A percentile compares a stretch with the other conserved stretches of the same genome.
These are phyloP conservation scores for Heterotilapia buettikoferi DNA, from an alignment of 2,113 vertebrate species.

Conservation along the genomic window DNA sequence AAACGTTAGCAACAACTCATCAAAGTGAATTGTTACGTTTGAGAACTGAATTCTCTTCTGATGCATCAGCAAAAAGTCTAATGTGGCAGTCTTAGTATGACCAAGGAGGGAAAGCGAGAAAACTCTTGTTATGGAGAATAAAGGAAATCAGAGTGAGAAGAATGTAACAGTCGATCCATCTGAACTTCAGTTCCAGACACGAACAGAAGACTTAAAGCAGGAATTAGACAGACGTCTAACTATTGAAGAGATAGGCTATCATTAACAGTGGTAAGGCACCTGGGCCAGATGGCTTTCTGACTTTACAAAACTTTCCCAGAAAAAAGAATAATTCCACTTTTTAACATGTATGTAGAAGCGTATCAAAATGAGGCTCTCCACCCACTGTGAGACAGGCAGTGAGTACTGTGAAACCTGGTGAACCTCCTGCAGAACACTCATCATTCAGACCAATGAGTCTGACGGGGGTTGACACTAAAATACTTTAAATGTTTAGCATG, in stretches of 20 bases:
- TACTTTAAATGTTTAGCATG: too few species aligned
- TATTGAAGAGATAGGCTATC: background rate
- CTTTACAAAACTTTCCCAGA: rapidly evolving
- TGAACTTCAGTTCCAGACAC: background rate
- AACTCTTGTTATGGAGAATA: background rate
- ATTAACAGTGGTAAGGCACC: too few species aligned
- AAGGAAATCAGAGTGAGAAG: background rate
- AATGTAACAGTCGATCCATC: background rate
- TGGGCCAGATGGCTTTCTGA: too few species aligned
- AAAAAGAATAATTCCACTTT: rapidly evolving
- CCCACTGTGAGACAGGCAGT: too few species aligned
- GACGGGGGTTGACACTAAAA: too few species aligned
- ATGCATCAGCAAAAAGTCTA: background rate
- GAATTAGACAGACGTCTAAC: background rate
- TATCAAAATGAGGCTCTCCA: too few species aligned
- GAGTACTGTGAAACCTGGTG: too few species aligned
- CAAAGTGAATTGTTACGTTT: background rate
- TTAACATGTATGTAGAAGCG: too few species aligned
- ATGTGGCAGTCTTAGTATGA: background rate
- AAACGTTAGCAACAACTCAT: background rate
- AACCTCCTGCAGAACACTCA: too few species aligned
- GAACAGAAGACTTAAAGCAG: background rate
- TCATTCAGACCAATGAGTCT: too few species aligned
- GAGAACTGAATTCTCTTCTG: background rate
- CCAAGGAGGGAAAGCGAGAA: background rate